Evolutionary conservation across 1,140 invertebrate species (phyloP), one percentile per base, ranked within the genome.

Genomic region (Idris sp.): DNA sequence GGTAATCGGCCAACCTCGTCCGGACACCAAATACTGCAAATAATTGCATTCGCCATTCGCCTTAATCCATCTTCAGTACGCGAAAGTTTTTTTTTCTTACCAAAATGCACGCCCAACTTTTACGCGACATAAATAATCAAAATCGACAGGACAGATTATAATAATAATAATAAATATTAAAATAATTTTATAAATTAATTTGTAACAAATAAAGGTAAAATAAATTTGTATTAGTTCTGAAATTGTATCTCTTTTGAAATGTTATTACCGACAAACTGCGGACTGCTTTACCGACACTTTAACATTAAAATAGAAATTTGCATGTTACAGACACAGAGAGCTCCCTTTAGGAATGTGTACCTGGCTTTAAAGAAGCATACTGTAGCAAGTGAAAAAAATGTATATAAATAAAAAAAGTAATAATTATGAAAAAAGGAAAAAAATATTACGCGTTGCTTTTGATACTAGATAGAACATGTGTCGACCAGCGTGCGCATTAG

Each of bases 21-120:
- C 84, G 80, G 85, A 85, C 80, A 83, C 84, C 86, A 87, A 84
- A 78, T 87, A 87, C 86, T 87, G 86, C 69, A 86, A 87, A 85
- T 74, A 83, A 85, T 83, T 73, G 80, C 82, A 82, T 81, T 64
- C 73, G 78, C 79, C 77, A 79, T 82, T 82, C 78, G 80, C 77
- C 74, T 84, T 82, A 79, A 81, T 79, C 75, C 59, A 61, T 68
- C 44, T 65, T 61, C 10, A 46, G 9, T 56, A 49, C 64, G 38
- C 64, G 54, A n/a, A n/a, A n/a, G n/a, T n/a, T n/a, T n/a, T n/a
- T n/a, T 11, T 65, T 65, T 40, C 36, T 46, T 54, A 41, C 53
- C 54, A 44, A 49, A 46, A 53, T 46, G 28, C 26, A 56, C 51
- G 43, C 40, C 7, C 31, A 16, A 38, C 38, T 43, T 46, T 56